phyloP scores from a whole-genome alignment of 2,113 vertebrate genomes.

The Noturus placidus region DNA sequence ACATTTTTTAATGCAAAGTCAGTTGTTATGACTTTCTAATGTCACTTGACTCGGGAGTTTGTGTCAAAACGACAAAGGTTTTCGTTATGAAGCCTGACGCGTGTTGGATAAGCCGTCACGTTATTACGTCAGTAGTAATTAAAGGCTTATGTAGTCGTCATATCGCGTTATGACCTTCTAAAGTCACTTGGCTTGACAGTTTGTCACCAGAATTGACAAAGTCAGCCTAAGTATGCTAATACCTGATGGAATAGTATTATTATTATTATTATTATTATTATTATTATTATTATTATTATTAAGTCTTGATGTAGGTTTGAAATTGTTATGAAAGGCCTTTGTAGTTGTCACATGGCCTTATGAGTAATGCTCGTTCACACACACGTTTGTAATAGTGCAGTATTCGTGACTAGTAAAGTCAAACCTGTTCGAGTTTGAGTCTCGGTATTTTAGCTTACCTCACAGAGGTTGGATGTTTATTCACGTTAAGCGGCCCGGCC shows the following conservation, averaged over 20 bases:
- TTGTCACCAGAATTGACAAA: neutral
- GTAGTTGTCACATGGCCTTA: neutral
- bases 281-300: no score
- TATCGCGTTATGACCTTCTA: neutral
- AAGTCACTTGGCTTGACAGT: neutral
- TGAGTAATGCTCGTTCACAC: neutral
- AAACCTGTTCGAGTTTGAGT: neutral
- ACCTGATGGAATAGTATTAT: neutral
- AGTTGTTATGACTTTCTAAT: neutral
- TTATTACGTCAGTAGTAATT: neutral
- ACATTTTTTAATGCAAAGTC: neutral
- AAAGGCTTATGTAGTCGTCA: neutral
- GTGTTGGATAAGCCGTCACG: neutral
- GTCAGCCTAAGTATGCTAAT: neutral
- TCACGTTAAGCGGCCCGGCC: constrained; percentile 17
- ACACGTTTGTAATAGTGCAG: neutral
- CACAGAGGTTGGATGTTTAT: neutral
- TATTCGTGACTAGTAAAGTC: neutral
- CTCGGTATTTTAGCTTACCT: neutral
- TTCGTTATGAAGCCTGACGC: neutral
- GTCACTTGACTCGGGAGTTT: neutral
- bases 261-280: no score
- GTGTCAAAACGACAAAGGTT: neutral
- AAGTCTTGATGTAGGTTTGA: neutral
- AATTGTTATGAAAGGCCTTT: neutral